Evolutionary conservation across 2,797 vertebrate genomes (phyloP).

Genomic region (Poecilia velifera): DNA sequence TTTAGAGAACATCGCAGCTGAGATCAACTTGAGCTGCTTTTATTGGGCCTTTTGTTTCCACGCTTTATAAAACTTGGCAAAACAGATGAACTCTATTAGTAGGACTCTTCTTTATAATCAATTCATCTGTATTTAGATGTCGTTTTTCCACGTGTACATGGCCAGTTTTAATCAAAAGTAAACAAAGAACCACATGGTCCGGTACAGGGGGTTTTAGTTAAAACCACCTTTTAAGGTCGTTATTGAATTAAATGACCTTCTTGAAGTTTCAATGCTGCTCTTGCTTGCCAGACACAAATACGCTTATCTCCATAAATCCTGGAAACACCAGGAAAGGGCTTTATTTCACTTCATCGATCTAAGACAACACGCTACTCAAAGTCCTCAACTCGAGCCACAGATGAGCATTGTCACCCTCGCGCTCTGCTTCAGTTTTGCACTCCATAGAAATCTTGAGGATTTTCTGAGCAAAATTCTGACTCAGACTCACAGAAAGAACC

Average conservation of each 20-base stretch:
- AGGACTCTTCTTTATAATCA: neutral
- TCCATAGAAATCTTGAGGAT: neutral
- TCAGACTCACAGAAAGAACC: neutral
- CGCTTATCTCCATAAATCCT: neutral
- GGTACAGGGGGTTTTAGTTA: no score
- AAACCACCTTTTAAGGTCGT: no score
- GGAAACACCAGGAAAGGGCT: neutral
- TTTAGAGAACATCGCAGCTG: neutral
- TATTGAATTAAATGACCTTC: no score
- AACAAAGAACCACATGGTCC: neutral
- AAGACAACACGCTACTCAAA: neutral
- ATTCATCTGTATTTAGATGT: neutral
- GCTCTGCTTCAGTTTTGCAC: no score
- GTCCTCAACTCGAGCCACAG: no score
- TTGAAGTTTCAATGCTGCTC: no score
- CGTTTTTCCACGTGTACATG: neutral
- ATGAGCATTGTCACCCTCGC: neutral
- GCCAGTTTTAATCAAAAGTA: neutral
- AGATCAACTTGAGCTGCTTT: conserved; percentile 1
- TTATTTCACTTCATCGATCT: neutral
- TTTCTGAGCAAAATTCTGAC: neutral
- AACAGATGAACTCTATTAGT: neutral
- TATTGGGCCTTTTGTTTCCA: neutral
- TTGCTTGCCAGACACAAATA: no score
- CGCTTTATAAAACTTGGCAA: neutral